These are phyloP conservation scores for Hyles lineata DNA, from an alignment of 2,888 invertebrate genomes.

Conservation along the genomic window DNA sequence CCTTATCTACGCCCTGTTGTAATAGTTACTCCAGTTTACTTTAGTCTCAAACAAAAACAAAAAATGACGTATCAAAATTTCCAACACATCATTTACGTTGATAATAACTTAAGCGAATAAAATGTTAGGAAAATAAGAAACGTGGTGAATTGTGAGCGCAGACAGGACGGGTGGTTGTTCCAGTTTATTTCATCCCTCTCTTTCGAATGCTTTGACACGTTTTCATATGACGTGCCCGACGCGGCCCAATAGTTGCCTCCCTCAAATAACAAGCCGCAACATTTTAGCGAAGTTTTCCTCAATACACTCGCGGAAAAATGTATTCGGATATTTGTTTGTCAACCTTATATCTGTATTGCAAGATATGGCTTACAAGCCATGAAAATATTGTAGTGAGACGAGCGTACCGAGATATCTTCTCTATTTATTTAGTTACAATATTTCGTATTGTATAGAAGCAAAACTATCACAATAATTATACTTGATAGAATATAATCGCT, in stretches of 20 bases:
- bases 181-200: constrained; percentile 17
- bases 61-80: background rate
- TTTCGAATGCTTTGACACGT: constrained; percentile 22
- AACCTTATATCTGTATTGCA: background rate
- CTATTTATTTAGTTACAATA: too few species aligned
- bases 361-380: too few species aligned
- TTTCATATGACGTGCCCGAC: constrained; percentile 19
- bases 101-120: constrained; percentile 14
- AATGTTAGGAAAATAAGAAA: background rate
- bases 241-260: constrained; percentile 20
- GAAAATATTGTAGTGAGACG: too few species aligned
- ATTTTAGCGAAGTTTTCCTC: constrained; percentile 22
- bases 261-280: constrained; percentile 18
- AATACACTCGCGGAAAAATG: background rate
- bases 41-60: background rate
- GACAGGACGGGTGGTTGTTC: constrained; percentile 8
- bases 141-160: constrained; percentile 10
- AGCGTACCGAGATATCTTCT: too few species aligned
- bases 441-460: too few species aligned
- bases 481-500: too few species aligned
- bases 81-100: background rate
- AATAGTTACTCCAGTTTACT: background rate
- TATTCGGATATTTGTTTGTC: constrained; percentile 3
- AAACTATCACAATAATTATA: too few species aligned
- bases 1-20: too few species aligned